Evolutionary conservation across 1,140 invertebrate genomes (phyloP).

Genomic region (Caenorhabditis latens): DNA sequence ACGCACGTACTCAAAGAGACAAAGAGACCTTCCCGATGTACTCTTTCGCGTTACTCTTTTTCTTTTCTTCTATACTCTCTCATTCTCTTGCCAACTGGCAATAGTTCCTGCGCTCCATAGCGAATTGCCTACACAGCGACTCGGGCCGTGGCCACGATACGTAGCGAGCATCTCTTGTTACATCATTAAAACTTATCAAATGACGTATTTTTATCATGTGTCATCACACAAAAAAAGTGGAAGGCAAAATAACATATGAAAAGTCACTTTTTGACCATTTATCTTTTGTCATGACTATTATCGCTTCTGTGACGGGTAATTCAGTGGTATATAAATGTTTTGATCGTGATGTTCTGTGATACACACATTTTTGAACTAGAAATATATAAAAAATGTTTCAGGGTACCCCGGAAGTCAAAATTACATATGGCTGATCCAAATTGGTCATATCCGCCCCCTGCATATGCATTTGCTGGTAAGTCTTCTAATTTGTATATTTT

Average conservation of each 20-base stretch:
- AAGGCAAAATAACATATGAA: not conserved
- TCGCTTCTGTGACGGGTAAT: not conserved
- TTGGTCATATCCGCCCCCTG: not conserved
- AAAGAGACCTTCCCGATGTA: conserved; percentile 1
- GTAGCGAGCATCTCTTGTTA: not conserved
- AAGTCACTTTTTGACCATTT: conserved; percentile 6
- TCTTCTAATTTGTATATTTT: not conserved
- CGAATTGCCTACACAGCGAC: conserved; percentile 25
- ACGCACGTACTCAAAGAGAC: not conserved
- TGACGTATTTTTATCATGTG: conserved; percentile 18
- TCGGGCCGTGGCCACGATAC: not conserved
- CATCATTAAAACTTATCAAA: conserved; percentile 24
- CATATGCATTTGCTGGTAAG: not conserved
- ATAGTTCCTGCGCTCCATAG: conserved; percentile 13
- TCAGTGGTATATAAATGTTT: not conserved
- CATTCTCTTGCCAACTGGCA: conserved; percentile 2
- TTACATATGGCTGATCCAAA: conserved; percentile 15
- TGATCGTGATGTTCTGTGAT: conserved; percentile 12
- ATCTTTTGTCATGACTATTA: not conserved
- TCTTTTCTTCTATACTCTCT: not conserved
- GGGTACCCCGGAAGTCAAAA: conserved; percentile 21
- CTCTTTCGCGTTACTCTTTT: not conserved
- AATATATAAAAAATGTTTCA: not conserved
- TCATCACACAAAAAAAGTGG: not conserved
- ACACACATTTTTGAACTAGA: not conserved